Conservation (phyloP, 64 coral and sea anemone species). For the Platygyra sinensis region DNA sequence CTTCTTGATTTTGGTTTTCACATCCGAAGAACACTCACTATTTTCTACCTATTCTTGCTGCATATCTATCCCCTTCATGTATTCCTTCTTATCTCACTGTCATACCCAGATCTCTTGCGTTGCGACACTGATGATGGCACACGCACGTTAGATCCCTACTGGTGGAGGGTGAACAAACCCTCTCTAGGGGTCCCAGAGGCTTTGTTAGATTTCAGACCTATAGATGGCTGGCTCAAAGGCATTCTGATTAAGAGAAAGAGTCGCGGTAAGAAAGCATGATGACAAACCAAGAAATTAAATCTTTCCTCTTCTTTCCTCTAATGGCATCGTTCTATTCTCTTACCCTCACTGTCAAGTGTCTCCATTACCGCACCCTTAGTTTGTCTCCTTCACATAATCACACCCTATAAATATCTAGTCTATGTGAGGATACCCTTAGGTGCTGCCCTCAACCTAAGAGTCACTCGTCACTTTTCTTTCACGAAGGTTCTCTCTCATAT, state of each 20-base stretch:
- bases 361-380: too few relatives aligned
- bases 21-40: background rate
- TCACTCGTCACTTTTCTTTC: too few relatives aligned
- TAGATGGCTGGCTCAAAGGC: conserved; percentile 11
- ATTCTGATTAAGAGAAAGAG: conserved; percentile 7
- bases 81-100: background rate
- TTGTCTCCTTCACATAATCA: too few relatives aligned
- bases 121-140: background rate
- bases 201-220: background rate
- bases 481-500: too few relatives aligned
- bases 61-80: background rate
- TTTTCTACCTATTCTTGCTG: background rate
- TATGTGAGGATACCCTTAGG: too few relatives aligned
- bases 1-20: background rate
- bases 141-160: conserved; percentile 2
- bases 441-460: too few relatives aligned
- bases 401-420: too few relatives aligned
- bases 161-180: conserved; percentile 39
- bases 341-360: too few relatives aligned
- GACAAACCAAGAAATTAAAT: too few relatives aligned
- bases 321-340: too few relatives aligned
- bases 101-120: background rate
- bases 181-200: background rate
- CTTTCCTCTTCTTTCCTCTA: too few relatives aligned
- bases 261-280: background rate